Evolutionary conservation across 2,888 invertebrate genomes (phyloP), one percentile per base, ranked within the genome.

Genomic region (Zygaena filipendulae): DNA sequence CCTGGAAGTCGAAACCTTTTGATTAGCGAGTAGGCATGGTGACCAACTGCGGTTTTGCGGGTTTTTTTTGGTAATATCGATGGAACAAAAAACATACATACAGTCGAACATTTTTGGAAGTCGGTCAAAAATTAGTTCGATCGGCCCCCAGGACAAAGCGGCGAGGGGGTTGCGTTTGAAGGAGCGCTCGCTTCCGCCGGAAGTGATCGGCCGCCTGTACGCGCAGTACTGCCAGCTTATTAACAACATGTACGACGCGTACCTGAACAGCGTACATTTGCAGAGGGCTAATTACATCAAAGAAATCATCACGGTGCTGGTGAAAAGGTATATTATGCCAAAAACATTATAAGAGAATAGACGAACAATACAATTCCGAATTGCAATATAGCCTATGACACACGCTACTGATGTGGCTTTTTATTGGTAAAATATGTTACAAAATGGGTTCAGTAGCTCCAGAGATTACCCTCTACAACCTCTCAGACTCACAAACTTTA

Each of bases 171-270:
- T 52, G 0, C 36, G 42, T 1, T 13, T 62, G 0, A 51, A 45
- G 11, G 44, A 40, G 0, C 45, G 61, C 0, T 13, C 25, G 0
- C 7, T 62, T 0, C 45, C 64, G 0, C 52, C 56, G 0, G 53
- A 58, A 9, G 39, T 59, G 0, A 20, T 62, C 0, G 64, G 64
- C 0, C 31, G 42, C 0, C 32, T 33, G 3, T 64, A 64, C 21
- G 53, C 52, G 0, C 40, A 42, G 3, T 64, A 64, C 34, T 60
- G 62, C 18, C 13, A 29, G 1, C 35, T 61, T 0, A 43, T 62
- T 16, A 64, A 64, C 35, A 35, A 39, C 3, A 42, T 63, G 43
- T 63, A 63, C 13, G 51, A 60, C 5, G 36, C 54, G 0, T 64
- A 54, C 14, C 21, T 61, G 1, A 55, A 49, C 22, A 59, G 43